These are phyloP conservation scores for Taenaris catops DNA, from an alignment of 2,888 invertebrate species.

Conservation along the genomic window DNA sequence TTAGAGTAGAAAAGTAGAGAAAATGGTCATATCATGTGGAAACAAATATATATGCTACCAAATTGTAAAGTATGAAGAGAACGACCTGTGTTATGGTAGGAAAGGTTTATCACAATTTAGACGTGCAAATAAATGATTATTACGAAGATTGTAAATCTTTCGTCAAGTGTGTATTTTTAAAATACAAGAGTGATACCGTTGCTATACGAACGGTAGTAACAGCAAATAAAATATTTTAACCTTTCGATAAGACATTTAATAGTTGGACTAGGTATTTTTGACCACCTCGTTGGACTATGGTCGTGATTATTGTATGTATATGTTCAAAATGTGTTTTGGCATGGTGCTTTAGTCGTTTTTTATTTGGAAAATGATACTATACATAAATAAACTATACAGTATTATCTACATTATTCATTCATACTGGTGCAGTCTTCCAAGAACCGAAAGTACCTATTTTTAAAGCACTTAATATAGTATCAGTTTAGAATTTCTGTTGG, in stretches of 20 bases:
- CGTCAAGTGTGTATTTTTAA: slow-evolving; percentile 66
- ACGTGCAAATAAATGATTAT: slow-evolving; percentile 48
- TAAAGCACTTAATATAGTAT: slow-evolving; percentile 29
- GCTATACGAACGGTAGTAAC: slow-evolving; percentile 20
- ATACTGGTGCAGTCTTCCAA: slow-evolving; percentile 68
- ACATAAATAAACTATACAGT: slow-evolving; percentile 52
- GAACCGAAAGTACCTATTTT: slow-evolving; percentile 44
- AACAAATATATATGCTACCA: slow-evolving; percentile 62
- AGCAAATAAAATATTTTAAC: slow-evolving; percentile 22
- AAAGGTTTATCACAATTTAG: slow-evolving; percentile 57
- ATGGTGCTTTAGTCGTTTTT: slow-evolving; percentile 68
- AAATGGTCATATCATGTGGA: slow-evolving; percentile 74
- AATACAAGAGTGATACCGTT: slow-evolving; percentile 47
- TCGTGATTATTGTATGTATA: slow-evolving; percentile 36
- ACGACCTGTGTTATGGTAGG: slow-evolving; percentile 59
- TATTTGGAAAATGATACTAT: slow-evolving; percentile 56
- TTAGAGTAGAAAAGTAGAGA: slow-evolving; percentile 49
- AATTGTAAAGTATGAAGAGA: slow-evolving; percentile 54
- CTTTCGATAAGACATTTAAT: slow-evolving; percentile 27
- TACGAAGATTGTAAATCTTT: slow-evolving; percentile 73
- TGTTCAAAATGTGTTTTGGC: slow-evolving; percentile 59
- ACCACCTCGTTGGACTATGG: slow-evolving; percentile 30
- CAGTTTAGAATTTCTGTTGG: slow-evolving; percentile 19
- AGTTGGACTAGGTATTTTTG: slow-evolving; percentile 28
- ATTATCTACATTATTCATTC: slow-evolving; percentile 58